Percentiles rank a stretch among this genome's conserved stretches.
phyloP scores from a whole-genome alignment of 2,888 invertebrate species.

The Scaptomyza parva region DNA sequence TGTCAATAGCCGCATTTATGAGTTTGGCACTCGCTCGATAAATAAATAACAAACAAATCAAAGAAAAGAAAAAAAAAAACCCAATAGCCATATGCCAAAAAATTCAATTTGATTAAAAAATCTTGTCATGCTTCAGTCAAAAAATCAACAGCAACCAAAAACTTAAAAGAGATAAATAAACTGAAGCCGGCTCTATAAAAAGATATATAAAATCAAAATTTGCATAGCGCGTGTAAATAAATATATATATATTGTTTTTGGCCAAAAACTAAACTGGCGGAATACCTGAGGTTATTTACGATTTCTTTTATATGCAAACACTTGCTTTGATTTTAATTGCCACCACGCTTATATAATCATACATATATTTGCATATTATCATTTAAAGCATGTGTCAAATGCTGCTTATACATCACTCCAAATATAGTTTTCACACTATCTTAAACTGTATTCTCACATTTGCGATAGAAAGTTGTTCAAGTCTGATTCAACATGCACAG shows the following conservation, averaged over 20 bases:
- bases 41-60: no score
- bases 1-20: slow-evolving; percentile 75
- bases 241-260: slow-evolving; percentile 54
- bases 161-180: slow-evolving; percentile 16
- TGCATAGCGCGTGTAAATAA: slow-evolving; percentile 68
- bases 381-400: no score
- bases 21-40: slow-evolving; percentile 55
- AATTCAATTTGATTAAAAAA: slow-evolving; percentile 66
- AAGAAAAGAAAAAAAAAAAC: slow-evolving; percentile 7
- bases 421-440: neutral
- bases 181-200: slow-evolving; percentile 32
- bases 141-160: slow-evolving; percentile 51
- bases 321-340: slow-evolving; percentile 71
- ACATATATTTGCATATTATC: slow-evolving; percentile 19
- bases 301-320: slow-evolving; percentile 67
- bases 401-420: slow-evolving; percentile 29
- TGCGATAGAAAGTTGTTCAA: slow-evolving; percentile 45
- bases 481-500: slow-evolving; percentile 43
- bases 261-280: slow-evolving; percentile 31
- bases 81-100: slow-evolving; percentile 34
- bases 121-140: slow-evolving; percentile 74
- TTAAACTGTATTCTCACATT: neutral
- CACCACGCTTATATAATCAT: slow-evolving; percentile 50
- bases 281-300: slow-evolving; percentile 55
- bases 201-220: slow-evolving; percentile 44